Base-by-base conservation (phyloP, 2,797 vertebrate genomes). In the Pteronotus mesoamericanus region DNA sequence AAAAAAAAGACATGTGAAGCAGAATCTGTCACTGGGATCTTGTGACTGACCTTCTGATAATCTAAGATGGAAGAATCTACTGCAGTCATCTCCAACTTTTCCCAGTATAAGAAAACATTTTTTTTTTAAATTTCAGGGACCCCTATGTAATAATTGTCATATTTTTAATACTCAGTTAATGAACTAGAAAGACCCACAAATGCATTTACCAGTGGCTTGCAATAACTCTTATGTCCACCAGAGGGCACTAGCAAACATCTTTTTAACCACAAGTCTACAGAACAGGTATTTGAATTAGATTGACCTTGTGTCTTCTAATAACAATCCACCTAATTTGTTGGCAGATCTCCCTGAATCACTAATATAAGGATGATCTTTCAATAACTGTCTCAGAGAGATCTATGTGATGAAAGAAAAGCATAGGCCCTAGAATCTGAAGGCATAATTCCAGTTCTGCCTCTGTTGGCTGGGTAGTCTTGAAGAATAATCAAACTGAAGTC, bases 311-410 rank as follows among this genome's bases (percentile, higher is more conserved):
- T 66, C 26, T 68, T 83, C 39, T 26, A 12, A 32, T 51, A 61
- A 44, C 44, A 61, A 75, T 24, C 87, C 66, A n/a, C 9, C 72
- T 91, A 53, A 64, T 46, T 86, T 82, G 26, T 59, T 88, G 39
- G 12, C 26, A 21, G 24, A 14, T 85, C 39, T 93, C 46, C 42
- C n/a, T 77, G 61, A 11, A 44, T 55, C 2, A 37, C 69, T 88
- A 48, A 64, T 3, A 2, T 39, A 89, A 79, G 51, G 42, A 34
- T 6, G 55, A 55, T 34, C 48, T 94, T 84, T 61, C 77, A 85
- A 84, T 34, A 79, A 68, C 61, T 21, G 44, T 51, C 18, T 18
- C 29, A 9, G 48, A 71, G 61, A 75, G 3, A 34, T 44, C n/a
- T 29, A 3, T 19, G 29, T 72, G 42, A 8, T 89, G 29, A 57